Conservation (phyloP, 2,888 invertebrate species). For the Leucoma salicis region DNA sequence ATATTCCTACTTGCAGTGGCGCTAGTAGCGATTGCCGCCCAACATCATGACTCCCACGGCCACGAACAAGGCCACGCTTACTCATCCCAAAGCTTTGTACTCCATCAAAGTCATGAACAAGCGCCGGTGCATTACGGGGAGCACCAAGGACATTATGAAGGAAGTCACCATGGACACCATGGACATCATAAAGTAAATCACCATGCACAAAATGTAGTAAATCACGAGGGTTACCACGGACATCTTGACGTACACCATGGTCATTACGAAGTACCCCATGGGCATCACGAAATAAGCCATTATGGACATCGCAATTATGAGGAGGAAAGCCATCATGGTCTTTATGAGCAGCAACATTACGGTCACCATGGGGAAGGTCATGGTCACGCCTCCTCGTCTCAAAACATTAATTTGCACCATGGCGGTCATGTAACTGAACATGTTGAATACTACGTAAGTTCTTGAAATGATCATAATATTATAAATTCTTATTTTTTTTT, state of each 20-base stretch:
- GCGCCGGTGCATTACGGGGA: constrained; percentile 11
- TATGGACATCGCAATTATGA: constrained; percentile 14
- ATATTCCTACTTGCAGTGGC: constrained; percentile 4
- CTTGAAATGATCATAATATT: not conserved
- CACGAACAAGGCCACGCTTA: no score
- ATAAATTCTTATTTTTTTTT: not conserved
- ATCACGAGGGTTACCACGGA: constrained; percentile 18
- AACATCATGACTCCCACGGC: no score
- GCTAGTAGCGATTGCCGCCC: no score
- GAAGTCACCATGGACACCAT: constrained; percentile 1
- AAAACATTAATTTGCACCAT: not conserved
- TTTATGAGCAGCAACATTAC: not conserved
- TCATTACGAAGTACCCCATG: not conserved
- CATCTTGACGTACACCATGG: not conserved
- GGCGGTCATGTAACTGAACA: constrained; percentile 1
- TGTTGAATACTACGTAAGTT: constrained; percentile 2
- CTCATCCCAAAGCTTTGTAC: constrained; percentile 8
- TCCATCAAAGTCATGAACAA: constrained; percentile 15
- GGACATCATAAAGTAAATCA: not conserved
- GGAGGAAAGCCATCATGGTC: constrained; percentile 1
- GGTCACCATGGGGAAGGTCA: not conserved
- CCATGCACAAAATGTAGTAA: constrained; percentile 11
- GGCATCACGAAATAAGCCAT: not conserved
- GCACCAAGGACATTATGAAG: not conserved
- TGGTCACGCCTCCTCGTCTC: not conserved